Conservation (phyloP, 2,113 vertebrate species). For the Mus spicilegus region DNA sequence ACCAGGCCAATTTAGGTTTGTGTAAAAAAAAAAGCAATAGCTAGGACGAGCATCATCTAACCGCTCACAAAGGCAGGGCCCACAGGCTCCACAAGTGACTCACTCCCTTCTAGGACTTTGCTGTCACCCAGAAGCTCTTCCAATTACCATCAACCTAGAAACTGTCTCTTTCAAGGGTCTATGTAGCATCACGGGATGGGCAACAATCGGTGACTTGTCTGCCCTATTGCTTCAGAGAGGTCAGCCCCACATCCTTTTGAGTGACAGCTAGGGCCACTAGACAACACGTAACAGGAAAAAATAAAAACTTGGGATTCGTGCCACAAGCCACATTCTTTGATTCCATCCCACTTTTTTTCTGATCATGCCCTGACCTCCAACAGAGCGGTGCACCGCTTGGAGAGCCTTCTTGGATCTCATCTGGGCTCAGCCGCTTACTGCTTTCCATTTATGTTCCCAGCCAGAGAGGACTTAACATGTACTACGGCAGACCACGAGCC, state of each 20-base stretch:
- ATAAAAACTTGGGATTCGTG: not conserved
- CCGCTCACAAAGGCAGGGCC: not conserved
- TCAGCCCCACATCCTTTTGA: not conserved
- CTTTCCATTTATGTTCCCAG: not conserved
- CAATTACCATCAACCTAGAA: slow-evolving; percentile 77
- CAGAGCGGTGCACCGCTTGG: not conserved
- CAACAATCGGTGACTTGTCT: not conserved
- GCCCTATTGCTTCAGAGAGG: not conserved
- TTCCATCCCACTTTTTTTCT: not conserved
- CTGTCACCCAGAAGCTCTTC: slow-evolving; percentile 43
- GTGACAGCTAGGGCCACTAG: not conserved
- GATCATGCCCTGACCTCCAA: not conserved
- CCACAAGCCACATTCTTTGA: no score
- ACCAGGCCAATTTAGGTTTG: not conserved
- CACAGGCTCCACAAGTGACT: not conserved
- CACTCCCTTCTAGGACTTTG: not conserved
- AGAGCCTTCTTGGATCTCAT: not conserved
- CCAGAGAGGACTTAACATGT: not conserved
- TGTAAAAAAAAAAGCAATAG: not conserved
- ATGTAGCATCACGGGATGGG: not conserved
- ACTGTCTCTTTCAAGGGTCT: slow-evolving; percentile 30
- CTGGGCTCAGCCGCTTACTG: not conserved
- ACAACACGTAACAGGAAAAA: not conserved
- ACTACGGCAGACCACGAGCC: not conserved
- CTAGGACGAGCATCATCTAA: not conserved